Evolutionary conservation across 1,140 invertebrate genomes (phyloP), one percentile per base, ranked within the genome.

Genomic region (Brachionus rubens): DNA sequence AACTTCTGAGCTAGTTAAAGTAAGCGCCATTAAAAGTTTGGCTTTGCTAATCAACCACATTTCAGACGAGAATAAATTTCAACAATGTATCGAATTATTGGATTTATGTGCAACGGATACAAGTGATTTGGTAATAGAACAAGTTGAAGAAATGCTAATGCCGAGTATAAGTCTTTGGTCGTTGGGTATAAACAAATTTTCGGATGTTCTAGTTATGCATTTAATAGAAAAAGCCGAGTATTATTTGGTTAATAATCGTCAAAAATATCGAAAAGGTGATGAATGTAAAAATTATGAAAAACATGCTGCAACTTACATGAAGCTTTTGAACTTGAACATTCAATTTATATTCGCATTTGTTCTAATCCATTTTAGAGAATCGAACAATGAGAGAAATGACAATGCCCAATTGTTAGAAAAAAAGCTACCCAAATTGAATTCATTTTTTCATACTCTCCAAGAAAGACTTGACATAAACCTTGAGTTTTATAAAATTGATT

Each of bases 11-110:
- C 79, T 80, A 67, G 90, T 91, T 1, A 81, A 89, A 78, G 86
- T 87, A 75, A 86, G 87, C 9, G 89, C 88, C 4, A 85, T 90
- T 3, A 86, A 86, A 79, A 90, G 89, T 82, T 82, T 91, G 16
- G 86, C 89, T 1, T 80, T 90, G 0, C 81, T 91, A 16, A 85
- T 89, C 54, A 86, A 87, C 14, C 87, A 89, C 46, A 88, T 90
- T 80, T 85, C 88, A 79, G 89, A 90, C 83, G 81, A 81, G 50
- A 88, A 91, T 79, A 91, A 91, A 84, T 90, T 90, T 82, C 82
- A 85, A 59, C 87, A 77, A 75, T 75, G 33, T 19, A 75, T 75
- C 56, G 72, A 75, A 46, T 46, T 75, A 30, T 30, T 75, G 21
- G 72, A 75, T 10, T 26, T 54, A 26, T 75, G 72, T 75, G 30